A percentile compares a stretch with the other conserved stretches of the same genome.
Evolutionary conservation across 92 coral and sea anemone species (phyloP).

Genomic region (Phymanthus crucifer): DNA sequence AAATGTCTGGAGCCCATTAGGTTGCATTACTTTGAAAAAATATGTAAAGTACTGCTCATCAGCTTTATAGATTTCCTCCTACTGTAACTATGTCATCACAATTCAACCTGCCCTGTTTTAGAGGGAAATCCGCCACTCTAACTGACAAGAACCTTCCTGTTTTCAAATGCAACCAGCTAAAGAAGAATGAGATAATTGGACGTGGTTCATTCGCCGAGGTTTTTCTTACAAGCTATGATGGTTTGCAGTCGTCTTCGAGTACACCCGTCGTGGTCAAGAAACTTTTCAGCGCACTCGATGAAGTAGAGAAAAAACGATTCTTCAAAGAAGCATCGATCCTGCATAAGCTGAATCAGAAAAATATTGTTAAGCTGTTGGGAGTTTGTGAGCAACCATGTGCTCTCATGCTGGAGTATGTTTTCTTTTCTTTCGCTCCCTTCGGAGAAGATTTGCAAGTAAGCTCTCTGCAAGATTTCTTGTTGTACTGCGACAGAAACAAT

Average conservation of each 20-base stretch:
- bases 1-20: too few relatives aligned
- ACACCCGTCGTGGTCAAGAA: slow-evolving; percentile 3
- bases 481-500: background rate
- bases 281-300: slow-evolving; percentile 3
- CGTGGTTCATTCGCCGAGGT: background rate
- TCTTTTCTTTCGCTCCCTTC: background rate
- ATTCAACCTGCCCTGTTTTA: background rate
- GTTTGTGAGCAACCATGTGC: slow-evolving; percentile 9
- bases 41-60: too few relatives aligned
- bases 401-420: slow-evolving; percentile 8
- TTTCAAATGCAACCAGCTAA: too few relatives aligned
- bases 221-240: background rate
- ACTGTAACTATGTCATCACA: too few relatives aligned
- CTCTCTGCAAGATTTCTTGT: background rate
- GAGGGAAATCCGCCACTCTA: background rate
- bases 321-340: slow-evolving; percentile 7
- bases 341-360: background rate
- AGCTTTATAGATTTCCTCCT: too few relatives aligned
- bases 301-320: background rate
- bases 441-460: slow-evolving; percentile 11
- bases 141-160: background rate
- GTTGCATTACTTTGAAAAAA: too few relatives aligned
- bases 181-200: background rate
- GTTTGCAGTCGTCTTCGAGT: background rate
- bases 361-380: slow-evolving; percentile 8